Evolutionary conservation across 1,140 invertebrate species (phyloP).

Genomic region (Penaeus vannamei): DNA sequence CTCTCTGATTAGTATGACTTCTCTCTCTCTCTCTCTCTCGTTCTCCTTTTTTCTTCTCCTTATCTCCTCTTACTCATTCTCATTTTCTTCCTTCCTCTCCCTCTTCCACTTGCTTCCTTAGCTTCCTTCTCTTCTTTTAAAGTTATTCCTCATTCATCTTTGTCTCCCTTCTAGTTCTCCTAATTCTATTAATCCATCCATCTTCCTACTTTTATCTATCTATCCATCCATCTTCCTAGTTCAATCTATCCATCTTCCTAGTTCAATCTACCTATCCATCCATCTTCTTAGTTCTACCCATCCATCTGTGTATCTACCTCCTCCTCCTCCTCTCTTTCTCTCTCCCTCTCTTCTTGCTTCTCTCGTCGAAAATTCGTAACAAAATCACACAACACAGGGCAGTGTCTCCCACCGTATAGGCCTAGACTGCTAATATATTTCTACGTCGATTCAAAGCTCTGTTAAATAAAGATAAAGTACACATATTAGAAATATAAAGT

Average conservation of each 20-base stretch:
- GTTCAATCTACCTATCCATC: not conserved
- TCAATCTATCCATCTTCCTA: not conserved
- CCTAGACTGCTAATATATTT: too few relatives aligned
- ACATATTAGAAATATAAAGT: too few relatives aligned
- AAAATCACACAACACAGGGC: too few relatives aligned
- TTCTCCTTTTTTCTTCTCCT: not conserved
- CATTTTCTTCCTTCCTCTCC: not conserved
- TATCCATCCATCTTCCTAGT: not conserved
- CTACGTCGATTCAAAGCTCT: too few relatives aligned
- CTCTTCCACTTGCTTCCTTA: not conserved
- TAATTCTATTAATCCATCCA: not conserved
- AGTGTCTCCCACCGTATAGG: too few relatives aligned
- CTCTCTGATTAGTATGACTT: not conserved
- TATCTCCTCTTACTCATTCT: not conserved
- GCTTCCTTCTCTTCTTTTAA: not conserved
- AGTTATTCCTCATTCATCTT: not conserved
- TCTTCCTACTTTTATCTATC: slow-evolving; percentile 10
- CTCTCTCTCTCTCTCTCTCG: not conserved
- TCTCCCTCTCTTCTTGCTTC: not conserved
- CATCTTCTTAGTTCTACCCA: not conserved
- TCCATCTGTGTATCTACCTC: not conserved
- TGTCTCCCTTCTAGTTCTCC: not conserved
- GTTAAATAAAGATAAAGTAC: too few relatives aligned
- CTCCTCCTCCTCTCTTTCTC: not conserved
- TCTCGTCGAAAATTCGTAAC: too few relatives aligned